A percentile compares a stretch with the other conserved stretches of the same genome.
phyloP scores from a whole-genome alignment of 2,888 invertebrate species.

The Acronicta psi region DNA sequence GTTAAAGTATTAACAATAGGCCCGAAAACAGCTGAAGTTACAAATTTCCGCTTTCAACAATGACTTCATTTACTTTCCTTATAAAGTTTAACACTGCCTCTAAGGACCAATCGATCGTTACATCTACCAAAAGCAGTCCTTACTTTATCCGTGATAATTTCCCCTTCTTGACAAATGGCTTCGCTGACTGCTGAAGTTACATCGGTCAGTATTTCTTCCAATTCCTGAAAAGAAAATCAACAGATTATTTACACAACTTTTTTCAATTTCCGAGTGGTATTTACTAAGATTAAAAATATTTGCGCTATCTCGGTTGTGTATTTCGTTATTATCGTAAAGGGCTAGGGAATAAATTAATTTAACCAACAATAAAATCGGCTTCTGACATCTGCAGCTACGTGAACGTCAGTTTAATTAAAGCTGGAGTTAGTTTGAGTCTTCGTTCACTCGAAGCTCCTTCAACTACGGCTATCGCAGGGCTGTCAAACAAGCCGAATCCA shows the following conservation, averaged over 20 bases:
- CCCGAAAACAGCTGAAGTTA: constrained; percentile 9
- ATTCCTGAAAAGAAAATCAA: constrained; percentile 91
- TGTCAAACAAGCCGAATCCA: constrained; percentile 42
- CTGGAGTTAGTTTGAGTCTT: constrained; percentile 61
- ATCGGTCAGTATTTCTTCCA: constrained; percentile 97
- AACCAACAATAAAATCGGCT: constrained; percentile 43
- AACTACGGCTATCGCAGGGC: constrained; percentile 52
- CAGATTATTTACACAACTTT: neutral
- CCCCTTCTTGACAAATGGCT: constrained; percentile 95
- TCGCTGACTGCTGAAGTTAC: constrained; percentile 96
- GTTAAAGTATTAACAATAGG: constrained; percentile 14
- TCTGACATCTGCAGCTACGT: constrained; percentile 48
- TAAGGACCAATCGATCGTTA: constrained; percentile 25
- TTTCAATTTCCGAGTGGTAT: neutral
- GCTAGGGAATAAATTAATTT: constrained; percentile 34
- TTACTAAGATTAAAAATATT: constrained; percentile 8
- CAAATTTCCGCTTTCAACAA: constrained; percentile 10
- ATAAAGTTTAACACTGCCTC: constrained; percentile 10
- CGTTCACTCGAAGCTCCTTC: constrained; percentile 51
- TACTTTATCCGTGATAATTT: constrained; percentile 95
- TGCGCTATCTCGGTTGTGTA: neutral
- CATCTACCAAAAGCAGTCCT: constrained; percentile 62
- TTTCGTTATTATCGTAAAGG: constrained; percentile 1
- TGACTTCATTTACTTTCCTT: neutral
- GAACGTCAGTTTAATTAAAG: constrained; percentile 74